phyloP scores from a whole-genome alignment of 2,888 invertebrate genomes.

The Orthosia incerta region DNA sequence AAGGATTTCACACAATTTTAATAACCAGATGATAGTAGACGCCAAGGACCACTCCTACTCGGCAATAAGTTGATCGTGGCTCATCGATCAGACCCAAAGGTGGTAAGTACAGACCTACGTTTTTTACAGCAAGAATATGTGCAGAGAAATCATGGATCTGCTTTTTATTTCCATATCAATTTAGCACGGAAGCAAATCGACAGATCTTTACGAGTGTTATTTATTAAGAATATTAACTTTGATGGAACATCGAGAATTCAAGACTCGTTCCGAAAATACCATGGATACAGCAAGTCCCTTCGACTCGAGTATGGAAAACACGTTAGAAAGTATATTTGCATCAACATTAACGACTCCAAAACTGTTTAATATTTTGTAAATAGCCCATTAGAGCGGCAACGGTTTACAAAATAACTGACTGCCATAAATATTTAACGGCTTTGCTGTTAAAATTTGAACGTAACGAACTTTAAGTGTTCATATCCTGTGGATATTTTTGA shows the following conservation, averaged over 20 bases:
- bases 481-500: constrained; percentile 74
- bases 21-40: not conserved
- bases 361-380: constrained; percentile 84
- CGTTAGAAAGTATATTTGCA: constrained; percentile 67
- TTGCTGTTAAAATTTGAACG: constrained; percentile 69
- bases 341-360: constrained; percentile 73
- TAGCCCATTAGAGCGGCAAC: constrained; percentile 71
- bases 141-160: not conserved
- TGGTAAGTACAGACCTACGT: not conserved
- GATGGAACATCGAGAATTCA: constrained; percentile 5
- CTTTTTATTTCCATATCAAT: constrained; percentile 1
- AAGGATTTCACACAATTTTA: not conserved
- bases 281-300: constrained; percentile 26
- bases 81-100: too few relatives aligned
- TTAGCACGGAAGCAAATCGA: constrained; percentile 3
- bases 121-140: not conserved
- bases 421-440: constrained; percentile 75
- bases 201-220: constrained; percentile 13
- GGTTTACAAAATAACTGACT: constrained; percentile 78
- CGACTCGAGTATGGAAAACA: constrained; percentile 40
- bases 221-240: constrained; percentile 19
- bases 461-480: constrained; percentile 69
- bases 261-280: constrained; percentile 25
- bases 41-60: too few relatives aligned
- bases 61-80: too few relatives aligned